phyloP scores from a whole-genome alignment of 1,140 invertebrate genomes.

The Tenebrio molitor region DNA sequence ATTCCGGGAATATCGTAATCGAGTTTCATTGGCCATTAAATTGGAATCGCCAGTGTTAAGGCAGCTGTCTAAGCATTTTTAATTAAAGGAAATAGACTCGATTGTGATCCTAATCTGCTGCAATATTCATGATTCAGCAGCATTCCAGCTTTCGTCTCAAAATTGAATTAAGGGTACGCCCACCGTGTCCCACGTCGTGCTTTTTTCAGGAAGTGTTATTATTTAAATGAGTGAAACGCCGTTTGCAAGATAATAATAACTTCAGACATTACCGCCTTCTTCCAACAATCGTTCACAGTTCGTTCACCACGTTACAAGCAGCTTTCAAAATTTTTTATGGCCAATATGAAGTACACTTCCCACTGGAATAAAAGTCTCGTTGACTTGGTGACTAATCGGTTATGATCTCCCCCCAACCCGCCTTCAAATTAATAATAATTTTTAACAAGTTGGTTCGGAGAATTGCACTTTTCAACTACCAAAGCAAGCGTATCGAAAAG shows the following conservation, averaged over 20 bases:
- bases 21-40: conserved; percentile 18
- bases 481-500: too few species aligned
- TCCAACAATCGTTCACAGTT: not conserved
- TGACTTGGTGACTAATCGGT: too few species aligned
- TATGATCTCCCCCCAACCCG: too few species aligned
- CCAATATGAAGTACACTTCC: too few species aligned
- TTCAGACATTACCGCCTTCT: not conserved
- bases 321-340: too few species aligned
- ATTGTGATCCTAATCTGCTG: conserved; percentile 10
- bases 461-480: too few species aligned
- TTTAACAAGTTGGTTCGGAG: too few species aligned
- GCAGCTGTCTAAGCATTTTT: conserved; percentile 24
- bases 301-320: conserved; percentile 11
- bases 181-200: not conserved
- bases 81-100: conserved; percentile 11
- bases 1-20: conserved; percentile 19
- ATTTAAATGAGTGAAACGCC: conserved; percentile 16
- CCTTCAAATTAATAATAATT: too few species aligned
- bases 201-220: conserved; percentile 26
- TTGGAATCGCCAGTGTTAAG: conserved; percentile 3
- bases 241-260: conserved; percentile 23
- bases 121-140: conserved; percentile 9
- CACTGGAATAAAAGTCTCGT: too few species aligned
- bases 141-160: not conserved
- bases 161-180: conserved; percentile 12